phyloP scores from a whole-genome alignment of 2,113 vertebrate species.

The Triplophysa dalaica region DNA sequence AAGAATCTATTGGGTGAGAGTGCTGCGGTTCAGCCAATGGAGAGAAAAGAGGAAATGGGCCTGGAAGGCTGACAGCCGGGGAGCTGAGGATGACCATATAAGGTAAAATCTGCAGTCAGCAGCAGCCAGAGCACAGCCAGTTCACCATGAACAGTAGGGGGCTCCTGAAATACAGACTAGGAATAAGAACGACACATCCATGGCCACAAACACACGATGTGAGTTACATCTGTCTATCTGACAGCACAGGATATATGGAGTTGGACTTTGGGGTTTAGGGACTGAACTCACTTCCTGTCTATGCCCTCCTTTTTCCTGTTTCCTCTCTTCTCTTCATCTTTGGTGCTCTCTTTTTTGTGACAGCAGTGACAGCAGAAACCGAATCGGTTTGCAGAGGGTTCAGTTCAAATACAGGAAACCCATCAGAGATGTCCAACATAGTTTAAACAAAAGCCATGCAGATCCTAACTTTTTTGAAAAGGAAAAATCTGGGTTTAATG shows the following conservation, averaged over 20 bases:
- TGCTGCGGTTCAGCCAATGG: constrained; percentile 80
- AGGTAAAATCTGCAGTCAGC: constrained; percentile 90
- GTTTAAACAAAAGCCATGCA: neutral
- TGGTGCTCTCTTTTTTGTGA: neutral
- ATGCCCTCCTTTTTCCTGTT: neutral
- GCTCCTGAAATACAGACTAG: constrained; percentile 69
- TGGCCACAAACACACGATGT: neutral
- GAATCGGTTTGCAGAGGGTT: neutral
- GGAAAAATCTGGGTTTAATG: too few relatives aligned
- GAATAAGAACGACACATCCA: constrained; percentile 33
- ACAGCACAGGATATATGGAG: constrained; percentile 25
- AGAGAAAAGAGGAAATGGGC: constrained; percentile 78
- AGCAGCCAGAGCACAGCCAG: constrained; percentile 69
- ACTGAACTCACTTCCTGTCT: constrained; percentile 21
- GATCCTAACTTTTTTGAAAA: too few relatives aligned
- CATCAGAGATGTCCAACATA: neutral
- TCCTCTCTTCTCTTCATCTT: constrained; percentile 25
- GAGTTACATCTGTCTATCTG: constrained; percentile 12
- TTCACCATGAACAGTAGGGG: constrained; percentile 62
- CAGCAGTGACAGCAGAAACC: too few relatives aligned
- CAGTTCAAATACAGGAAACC: neutral
- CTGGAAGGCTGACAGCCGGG: constrained; percentile 82
- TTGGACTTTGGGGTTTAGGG: constrained; percentile 6
- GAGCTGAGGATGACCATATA: constrained; percentile 89
- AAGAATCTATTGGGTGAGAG: constrained; percentile 70